Base-by-base conservation (phyloP, 2,797 vertebrate species). In the Pteronotus mesoamericanus region DNA sequence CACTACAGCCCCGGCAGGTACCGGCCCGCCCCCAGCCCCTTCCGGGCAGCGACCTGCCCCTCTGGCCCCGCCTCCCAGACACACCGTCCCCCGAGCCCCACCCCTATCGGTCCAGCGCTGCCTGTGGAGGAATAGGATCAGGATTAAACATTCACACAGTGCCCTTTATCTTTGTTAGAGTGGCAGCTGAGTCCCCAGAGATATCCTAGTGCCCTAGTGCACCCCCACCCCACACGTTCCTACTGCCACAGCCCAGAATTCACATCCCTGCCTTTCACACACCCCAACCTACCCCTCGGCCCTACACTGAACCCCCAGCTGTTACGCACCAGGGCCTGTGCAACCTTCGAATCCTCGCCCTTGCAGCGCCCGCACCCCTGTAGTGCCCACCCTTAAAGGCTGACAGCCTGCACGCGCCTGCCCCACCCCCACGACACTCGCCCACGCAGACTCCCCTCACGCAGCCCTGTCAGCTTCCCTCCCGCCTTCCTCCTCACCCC, bases 1-100 rank as follows among this genome's bases (percentile, higher is more conserved):
- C 99, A 98, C 98, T 98, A 99, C 98, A 99, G 99, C 69, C 98
- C 98, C 4, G 98, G 98, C 98, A 99, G 99, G 99, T 99, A 98
- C 95, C 0, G 5, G 7, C 9, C 32, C 34, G 9, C 88, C 72
- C 64, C 77, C 74, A 2, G 32, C 64, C 34, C 10, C 24, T 44
- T n/a, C n/a, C n/a, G n/a, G n/a, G n/a, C n/a, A n/a, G n/a, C n/a
- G n/a, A n/a, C n/a, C n/a, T n/a, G 32, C 64, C 34, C 10, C 24
- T 44, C n/a, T n/a, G 24, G 34, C 29, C 79, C 46, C 55, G 29
- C 72, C 72, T 32, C 24, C 6, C 26, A 46, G 11, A 8, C 37
- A 6, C 24, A 0, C 5, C 22, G 39, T 26, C 4, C n/a, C 14
- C 42, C 21, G 22, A 46, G 46, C 24, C 44, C 39, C 15, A 5